These are phyloP conservation scores for Alectoris magna DNA, from an alignment of 2,797 vertebrate genomes.

Conservation along the genomic window DNA sequence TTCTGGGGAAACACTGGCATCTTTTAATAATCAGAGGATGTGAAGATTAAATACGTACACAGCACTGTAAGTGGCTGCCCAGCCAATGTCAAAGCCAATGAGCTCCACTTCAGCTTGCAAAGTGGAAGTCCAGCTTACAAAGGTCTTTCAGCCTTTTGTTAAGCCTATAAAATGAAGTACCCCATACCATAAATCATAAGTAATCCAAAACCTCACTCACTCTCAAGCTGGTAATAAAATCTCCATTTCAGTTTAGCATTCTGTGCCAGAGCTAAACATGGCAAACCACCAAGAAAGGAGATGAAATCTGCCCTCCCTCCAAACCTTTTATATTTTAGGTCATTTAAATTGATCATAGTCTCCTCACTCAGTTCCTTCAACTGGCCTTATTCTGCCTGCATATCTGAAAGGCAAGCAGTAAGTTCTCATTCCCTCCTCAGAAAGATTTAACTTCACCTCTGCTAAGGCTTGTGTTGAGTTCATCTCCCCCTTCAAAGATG, in stretches of 20 bases:
- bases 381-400: not conserved
- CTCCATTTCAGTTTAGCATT: not conserved
- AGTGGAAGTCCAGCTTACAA: not conserved
- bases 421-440: not conserved
- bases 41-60: not conserved
- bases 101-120: not conserved
- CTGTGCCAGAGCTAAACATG: not conserved
- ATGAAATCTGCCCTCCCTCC: not conserved
- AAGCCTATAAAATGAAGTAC: not conserved
- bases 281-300: not conserved
- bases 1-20: not conserved
- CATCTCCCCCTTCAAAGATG: not conserved
- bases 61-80: not conserved
- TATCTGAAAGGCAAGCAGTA: not conserved
- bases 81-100: not conserved
- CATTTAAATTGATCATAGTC: not conserved
- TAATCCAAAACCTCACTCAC: not conserved
- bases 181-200: not conserved
- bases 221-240: not conserved
- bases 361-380: not conserved
- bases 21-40: not conserved
- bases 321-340: not conserved
- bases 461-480: not conserved
- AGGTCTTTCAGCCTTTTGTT: not conserved
- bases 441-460: not conserved